phyloP scores from a whole-genome alignment of 2,888 invertebrate genomes.

The Spicauda simplicius region DNA sequence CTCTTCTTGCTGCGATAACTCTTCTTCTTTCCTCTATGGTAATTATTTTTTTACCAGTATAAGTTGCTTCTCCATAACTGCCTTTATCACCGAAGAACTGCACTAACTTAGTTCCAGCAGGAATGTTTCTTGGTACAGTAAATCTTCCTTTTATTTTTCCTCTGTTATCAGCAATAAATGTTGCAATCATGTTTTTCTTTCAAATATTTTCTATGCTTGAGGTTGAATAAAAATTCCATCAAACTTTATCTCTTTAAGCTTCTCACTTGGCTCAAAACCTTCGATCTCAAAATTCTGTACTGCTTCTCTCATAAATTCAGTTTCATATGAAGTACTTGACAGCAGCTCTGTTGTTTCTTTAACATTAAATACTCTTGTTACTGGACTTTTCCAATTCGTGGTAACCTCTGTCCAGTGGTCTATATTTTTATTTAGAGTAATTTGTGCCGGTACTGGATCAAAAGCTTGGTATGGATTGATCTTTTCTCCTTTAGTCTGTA shows the following conservation, averaged over 20 bases:
- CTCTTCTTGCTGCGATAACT: slow-evolving; percentile 11
- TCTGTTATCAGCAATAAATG: background rate
- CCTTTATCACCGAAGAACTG: slow-evolving; percentile 5
- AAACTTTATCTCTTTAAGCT: slow-evolving; percentile 1
- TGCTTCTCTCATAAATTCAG: slow-evolving; percentile 10
- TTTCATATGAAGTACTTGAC: slow-evolving; percentile 6
- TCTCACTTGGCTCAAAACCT: slow-evolving; percentile 2
- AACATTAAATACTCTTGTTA: slow-evolving; percentile 4
- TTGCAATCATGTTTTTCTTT: too few species aligned
- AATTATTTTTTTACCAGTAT: slow-evolving; percentile 10
- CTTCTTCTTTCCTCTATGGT: slow-evolving; percentile 12
- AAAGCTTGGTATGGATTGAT: slow-evolving; percentile 11
- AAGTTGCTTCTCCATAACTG: slow-evolving; percentile 6
- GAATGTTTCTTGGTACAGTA: background rate
- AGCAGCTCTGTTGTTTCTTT: slow-evolving; percentile 11
- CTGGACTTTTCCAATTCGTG: slow-evolving; percentile 9
- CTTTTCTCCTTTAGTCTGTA: slow-evolving; percentile 10
- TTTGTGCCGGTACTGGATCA: slow-evolving; percentile 9
- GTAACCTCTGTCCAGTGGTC: slow-evolving; percentile 8
- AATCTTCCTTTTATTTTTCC: slow-evolving; percentile 6
- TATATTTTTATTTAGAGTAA: slow-evolving; percentile 4
- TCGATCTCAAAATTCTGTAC: slow-evolving; percentile 4
- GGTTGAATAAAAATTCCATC: background rate
- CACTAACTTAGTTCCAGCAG: slow-evolving; percentile 8
- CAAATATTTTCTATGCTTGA: background rate